Base-by-base conservation (phyloP, 2,113 vertebrate species). In the Zootoca vivipara region DNA sequence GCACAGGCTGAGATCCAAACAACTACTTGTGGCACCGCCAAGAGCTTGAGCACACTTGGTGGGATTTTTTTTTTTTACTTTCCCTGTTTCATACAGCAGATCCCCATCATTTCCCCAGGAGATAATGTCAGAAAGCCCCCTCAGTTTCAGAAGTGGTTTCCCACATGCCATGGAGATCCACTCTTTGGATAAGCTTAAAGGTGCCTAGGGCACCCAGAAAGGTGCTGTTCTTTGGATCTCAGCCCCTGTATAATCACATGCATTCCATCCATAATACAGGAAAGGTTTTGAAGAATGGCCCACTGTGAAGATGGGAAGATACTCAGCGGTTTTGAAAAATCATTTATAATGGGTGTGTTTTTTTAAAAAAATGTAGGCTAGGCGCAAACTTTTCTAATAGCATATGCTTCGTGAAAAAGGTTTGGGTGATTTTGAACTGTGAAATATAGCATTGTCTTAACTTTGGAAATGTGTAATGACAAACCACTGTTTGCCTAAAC, bases 381-480 rank as follows among this genome's bases (percentile, higher is more conserved):
- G 28, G 28, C 15, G n/a, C 35, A 16, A 33, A 10, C 38, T 64
- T 75, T 40, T 64, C 3, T 42, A n/a, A 20, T 26, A 18, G 8
- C 26, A 4, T 64, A 42, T 62, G 15, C 15, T 77, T 65, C 64
- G 33, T 85, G 33, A n/a, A n/a, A 38, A 26, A 20, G 3, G 7
- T 56, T 24, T 88, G 56, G 72, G 56, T 65, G 65, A 1, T 70
- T 82, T 46, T 77, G 40, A 77, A 52, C 38, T 75, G 35, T 78
- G 42, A 42, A 2, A 92, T 58, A 73, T 82, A n/a, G 46, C 28
- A n/a, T 26, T 84, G 82, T 24, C 28, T 52, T 30, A 13, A 72
- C 22, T 89, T 90, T 85, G 87, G 82, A 91, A 62, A 73, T 89
- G 82, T 87, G 85, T 84, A 87, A 83, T 87, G 9, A 46, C n/a